Percentiles rank a stretch among this genome's conserved stretches.
These are phyloP conservation scores for Crotalus tigris DNA, from an alignment of 2,113 vertebrate genomes.

Conservation along the genomic window DNA sequence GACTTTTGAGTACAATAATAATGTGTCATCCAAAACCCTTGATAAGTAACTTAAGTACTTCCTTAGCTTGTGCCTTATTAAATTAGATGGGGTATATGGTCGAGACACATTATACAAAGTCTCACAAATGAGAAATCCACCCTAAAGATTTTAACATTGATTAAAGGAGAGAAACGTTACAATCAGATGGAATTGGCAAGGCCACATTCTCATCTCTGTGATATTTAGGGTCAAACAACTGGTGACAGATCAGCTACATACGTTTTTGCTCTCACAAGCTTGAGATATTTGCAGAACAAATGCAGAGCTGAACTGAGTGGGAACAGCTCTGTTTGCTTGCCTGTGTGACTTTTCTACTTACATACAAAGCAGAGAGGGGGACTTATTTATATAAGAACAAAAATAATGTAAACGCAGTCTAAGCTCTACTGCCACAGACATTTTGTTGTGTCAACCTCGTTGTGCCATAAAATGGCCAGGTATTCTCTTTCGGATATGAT, in stretches of 20 bases:
- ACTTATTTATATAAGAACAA: neutral
- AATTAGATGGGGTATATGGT: constrained; percentile 69
- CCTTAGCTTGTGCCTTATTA: constrained; percentile 77
- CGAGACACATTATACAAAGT: constrained; percentile 66
- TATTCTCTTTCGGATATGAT: neutral
- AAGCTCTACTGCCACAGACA: neutral
- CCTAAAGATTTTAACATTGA: constrained; percentile 76
- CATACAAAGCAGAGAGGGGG: neutral
- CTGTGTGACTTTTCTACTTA: neutral
- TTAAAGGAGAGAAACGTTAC: constrained; percentile 62
- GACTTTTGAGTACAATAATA: constrained; percentile 79
- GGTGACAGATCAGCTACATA: neutral
- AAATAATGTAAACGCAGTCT: neutral
- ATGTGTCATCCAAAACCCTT: constrained; percentile 78
- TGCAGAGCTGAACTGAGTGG: neutral
- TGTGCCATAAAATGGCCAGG: neutral
- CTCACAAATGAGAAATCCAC: constrained; percentile 70
- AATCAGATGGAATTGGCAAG: constrained; percentile 48
- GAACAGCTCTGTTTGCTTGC: neutral
- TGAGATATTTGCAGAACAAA: neutral
- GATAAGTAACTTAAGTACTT: constrained; percentile 82
- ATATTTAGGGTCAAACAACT: neutral
- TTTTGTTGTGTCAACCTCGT: neutral
- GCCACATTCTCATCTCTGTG: constrained; percentile 2
- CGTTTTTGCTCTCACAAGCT: neutral